A percentile compares a stretch with the other conserved stretches of the same genome.
These are phyloP conservation scores for Drosophila grimshawi DNA, from an alignment of 1,140 invertebrate species.

Conservation along the genomic window DNA sequence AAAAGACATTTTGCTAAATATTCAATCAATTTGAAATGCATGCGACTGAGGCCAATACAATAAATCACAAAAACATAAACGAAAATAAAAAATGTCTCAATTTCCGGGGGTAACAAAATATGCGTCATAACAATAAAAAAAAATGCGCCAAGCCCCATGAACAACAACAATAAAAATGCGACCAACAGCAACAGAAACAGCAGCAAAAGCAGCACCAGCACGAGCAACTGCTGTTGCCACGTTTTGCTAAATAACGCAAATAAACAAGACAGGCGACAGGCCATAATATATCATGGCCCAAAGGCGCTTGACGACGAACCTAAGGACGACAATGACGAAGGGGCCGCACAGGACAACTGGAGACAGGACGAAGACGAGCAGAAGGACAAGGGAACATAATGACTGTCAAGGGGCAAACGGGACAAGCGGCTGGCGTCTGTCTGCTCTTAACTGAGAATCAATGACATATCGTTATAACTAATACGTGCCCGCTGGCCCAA, in stretches of 20 bases:
- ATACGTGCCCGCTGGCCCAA: conserved; percentile 68
- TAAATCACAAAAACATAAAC: conserved; percentile 57
- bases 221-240: conserved; percentile 32
- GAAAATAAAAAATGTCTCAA: conserved; percentile 64
- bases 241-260: conserved; percentile 67
- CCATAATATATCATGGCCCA: conserved; percentile 79
- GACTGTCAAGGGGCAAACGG: conserved; percentile 57
- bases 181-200: no score
- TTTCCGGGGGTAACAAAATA: conserved; percentile 58
- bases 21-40: conserved; percentile 78
- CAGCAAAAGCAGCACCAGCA: not conserved
- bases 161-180: not conserved
- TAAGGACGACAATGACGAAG: conserved; percentile 19
- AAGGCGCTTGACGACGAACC: conserved; percentile 64
- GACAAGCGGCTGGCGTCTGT: conserved; percentile 19
- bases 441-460: conserved; percentile 70
- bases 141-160: conserved; percentile 25
- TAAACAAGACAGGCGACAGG: conserved; percentile 78
- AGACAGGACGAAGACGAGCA: conserved; percentile 7
- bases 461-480: conserved; percentile 78
- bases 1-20: conserved; percentile 74
- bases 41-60: conserved; percentile 48
- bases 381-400: conserved; percentile 57
- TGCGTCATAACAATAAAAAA: conserved; percentile 79
- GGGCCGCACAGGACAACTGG: conserved; percentile 10